Evolutionary conservation across 35 echinoderm and acorn worm genomes (phyloP).

Genomic region (Eucidaris tribuloides): DNA sequence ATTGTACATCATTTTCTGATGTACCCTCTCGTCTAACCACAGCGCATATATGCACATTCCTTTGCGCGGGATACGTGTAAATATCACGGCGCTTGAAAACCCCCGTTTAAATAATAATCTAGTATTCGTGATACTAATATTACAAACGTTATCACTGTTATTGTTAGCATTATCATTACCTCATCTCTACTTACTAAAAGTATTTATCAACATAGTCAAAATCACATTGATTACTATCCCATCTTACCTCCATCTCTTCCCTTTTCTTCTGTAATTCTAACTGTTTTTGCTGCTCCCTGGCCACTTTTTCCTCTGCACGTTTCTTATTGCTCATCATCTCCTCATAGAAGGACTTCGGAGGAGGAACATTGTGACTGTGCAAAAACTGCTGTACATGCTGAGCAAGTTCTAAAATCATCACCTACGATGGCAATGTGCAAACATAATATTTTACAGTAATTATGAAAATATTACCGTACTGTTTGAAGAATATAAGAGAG

Average conservation of each 20-base stretch:
- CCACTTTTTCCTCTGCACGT: conserved; percentile 77
- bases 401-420: conserved; percentile 89
- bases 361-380: conserved; percentile 82
- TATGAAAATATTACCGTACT: too few species aligned
- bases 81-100: too few species aligned
- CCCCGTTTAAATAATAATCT: too few species aligned
- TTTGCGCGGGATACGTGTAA: too few species aligned
- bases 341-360: conserved; percentile 90
- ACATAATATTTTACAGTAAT: too few species aligned
- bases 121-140: too few species aligned
- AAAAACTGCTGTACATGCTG: conserved; percentile 88
- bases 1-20: too few species aligned
- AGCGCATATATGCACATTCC: too few species aligned
- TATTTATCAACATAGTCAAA: not conserved
- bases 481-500: too few species aligned
- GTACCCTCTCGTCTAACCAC: too few species aligned
- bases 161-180: not conserved
- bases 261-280: conserved; percentile 57
- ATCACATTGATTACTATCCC: not conserved
- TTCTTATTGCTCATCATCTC: conserved; percentile 92
- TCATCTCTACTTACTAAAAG: not conserved
- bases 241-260: conserved; percentile 77
- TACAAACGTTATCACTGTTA: too few species aligned
- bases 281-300: conserved; percentile 58
- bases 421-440: conserved; percentile 26